Conservation (phyloP, 2,888 invertebrate species). For the Aphodius sticticus region DNA sequence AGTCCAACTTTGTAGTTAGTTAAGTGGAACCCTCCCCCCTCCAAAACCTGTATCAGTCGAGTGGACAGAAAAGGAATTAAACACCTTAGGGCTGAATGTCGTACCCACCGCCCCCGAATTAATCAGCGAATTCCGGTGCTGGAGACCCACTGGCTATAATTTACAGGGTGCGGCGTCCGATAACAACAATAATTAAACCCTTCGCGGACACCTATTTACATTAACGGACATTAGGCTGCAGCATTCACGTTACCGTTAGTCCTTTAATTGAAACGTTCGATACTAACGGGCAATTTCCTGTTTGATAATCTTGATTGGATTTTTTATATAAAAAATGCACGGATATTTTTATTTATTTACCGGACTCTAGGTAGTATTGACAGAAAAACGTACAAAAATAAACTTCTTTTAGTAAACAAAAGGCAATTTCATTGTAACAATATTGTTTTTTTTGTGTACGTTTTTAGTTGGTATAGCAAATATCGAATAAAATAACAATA, state of each 20-base stretch:
- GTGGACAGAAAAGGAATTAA: conserved; percentile 4
- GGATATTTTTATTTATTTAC: not conserved
- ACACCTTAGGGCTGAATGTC: not conserved
- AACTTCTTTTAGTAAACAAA: not conserved
- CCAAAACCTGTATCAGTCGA: not conserved
- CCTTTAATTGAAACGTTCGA: not conserved
- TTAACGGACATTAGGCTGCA: not conserved
- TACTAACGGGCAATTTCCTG: not conserved
- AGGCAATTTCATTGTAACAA: not conserved
- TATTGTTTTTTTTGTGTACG: not conserved
- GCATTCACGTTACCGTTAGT: not conserved
- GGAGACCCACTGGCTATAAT: not conserved
- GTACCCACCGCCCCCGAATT: not conserved
- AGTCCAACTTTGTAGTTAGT: not conserved
- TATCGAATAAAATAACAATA: no score
- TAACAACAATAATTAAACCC: not conserved
- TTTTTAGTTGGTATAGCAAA: no score
- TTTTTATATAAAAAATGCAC: not conserved
- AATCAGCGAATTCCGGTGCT: not conserved
- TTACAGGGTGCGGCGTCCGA: not conserved
- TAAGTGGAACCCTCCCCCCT: not conserved
- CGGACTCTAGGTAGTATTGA: not conserved
- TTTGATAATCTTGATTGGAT: not conserved
- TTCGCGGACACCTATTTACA: not conserved
- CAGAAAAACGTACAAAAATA: not conserved